Conservation (phyloP, 2,113 vertebrate species). For the Oncorhynchus clarkii region DNA sequence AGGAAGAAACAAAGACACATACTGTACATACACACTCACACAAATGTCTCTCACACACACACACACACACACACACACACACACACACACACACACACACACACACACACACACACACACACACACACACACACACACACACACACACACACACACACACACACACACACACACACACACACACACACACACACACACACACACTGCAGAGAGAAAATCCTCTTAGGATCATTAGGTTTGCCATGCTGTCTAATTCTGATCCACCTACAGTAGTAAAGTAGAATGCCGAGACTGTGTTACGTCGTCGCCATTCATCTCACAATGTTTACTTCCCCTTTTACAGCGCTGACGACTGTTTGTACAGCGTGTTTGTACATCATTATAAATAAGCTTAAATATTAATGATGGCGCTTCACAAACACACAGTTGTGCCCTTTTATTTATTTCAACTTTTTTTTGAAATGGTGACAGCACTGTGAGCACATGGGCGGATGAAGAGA, state of each 20-base stretch:
- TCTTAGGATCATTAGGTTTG: constrained; percentile 72
- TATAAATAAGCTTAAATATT: constrained; percentile 72
- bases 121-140: constrained; percentile 39
- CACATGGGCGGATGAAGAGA: constrained; percentile 70
- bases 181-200: constrained; percentile 21
- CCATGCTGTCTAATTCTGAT: constrained; percentile 71
- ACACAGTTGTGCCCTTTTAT: constrained; percentile 34
- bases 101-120: constrained; percentile 10
- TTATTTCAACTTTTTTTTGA: constrained; percentile 64
- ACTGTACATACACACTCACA: constrained; percentile 39
- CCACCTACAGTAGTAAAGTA: constrained; percentile 64
- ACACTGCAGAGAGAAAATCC: constrained; percentile 59
- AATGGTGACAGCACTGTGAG: constrained; percentile 64
- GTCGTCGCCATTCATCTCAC: constrained; percentile 57
- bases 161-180: background rate
- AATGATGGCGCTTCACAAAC: constrained; percentile 59
- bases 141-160: background rate
- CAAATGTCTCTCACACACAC: constrained; percentile 4
- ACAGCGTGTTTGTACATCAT: constrained; percentile 55
- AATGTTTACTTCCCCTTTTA: constrained; percentile 63
- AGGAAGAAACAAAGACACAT: constrained; percentile 69
- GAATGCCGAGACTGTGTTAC: constrained; percentile 62
- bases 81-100: no score
- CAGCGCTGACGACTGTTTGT: constrained; percentile 46
- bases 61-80: constrained; percentile 19